Conservation (phyloP, 2,113 vertebrate species). For the Chroicocephalus ridibundus region DNA sequence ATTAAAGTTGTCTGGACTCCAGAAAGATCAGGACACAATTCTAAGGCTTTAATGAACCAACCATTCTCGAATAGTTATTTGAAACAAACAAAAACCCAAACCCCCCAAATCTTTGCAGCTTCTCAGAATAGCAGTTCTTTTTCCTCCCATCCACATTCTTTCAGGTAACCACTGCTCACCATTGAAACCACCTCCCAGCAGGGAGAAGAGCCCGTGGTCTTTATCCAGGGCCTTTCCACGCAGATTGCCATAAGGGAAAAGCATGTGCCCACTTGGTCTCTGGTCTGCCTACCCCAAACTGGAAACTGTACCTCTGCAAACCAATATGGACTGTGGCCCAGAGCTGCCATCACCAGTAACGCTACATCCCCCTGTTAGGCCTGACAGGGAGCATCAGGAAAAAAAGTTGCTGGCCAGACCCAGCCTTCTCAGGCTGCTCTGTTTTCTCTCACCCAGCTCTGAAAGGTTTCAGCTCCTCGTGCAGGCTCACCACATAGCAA, state of each 20-base stretch:
- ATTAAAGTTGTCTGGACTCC: neutral
- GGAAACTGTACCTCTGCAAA: neutral
- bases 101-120: neutral
- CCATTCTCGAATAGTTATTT: neutral
- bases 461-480: neutral
- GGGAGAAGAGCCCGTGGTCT: neutral
- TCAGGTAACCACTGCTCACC: neutral
- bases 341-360: neutral
- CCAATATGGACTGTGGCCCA: fast-evolving
- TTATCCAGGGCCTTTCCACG: neutral
- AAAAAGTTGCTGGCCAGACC: fast-evolving
- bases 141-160: neutral
- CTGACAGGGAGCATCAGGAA: neutral
- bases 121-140: neutral
- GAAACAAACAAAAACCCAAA: neutral
- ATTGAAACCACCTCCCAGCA: neutral
- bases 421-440: neutral
- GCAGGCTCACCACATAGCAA: neutral
- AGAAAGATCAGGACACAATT: neutral
- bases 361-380: fast-evolving
- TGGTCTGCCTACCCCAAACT: neutral
- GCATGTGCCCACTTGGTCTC: neutral
- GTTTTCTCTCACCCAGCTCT: neutral
- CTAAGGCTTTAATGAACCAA: neutral
- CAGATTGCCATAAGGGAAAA: neutral